phyloP scores from a whole-genome alignment of 2,888 invertebrate species.

The Drosophila melanosoma region DNA sequence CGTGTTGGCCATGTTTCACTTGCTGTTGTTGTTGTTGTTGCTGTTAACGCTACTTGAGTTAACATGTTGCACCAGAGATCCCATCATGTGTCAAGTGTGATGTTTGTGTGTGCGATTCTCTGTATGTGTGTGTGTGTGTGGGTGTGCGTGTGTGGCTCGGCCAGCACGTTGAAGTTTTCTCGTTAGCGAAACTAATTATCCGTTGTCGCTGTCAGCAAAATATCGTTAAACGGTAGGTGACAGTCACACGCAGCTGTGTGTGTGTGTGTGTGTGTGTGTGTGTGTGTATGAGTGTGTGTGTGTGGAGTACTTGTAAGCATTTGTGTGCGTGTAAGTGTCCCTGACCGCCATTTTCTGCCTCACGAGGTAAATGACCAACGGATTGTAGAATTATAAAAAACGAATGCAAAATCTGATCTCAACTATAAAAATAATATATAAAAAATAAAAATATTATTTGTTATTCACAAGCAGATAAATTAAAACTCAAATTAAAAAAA shows the following conservation, averaged over 20 bases:
- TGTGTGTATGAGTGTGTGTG: background rate
- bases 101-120: slow-evolving; percentile 17
- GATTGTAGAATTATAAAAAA: slow-evolving; percentile 14
- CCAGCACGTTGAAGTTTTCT: slow-evolving; percentile 80
- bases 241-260: slow-evolving; percentile 57
- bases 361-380: slow-evolving; percentile 34
- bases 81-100: slow-evolving; percentile 62
- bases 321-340: slow-evolving; percentile 5
- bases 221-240: slow-evolving; percentile 79
- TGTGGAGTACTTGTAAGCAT: slow-evolving; percentile 4
- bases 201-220: slow-evolving; percentile 81
- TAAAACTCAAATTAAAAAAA: no score
- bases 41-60: slow-evolving; percentile 68
- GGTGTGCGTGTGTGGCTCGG: slow-evolving; percentile 28
- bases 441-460: background rate
- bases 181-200: slow-evolving; percentile 83
- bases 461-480: no score
- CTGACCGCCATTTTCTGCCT: slow-evolving; percentile 44
- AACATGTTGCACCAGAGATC: slow-evolving; percentile 74
- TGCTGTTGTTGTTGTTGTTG: slow-evolving; percentile 43
- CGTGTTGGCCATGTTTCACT: slow-evolving; percentile 54
- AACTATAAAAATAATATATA: background rate
- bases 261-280: background rate
- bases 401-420: slow-evolving; percentile 5
- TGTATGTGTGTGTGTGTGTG: slow-evolving; percentile 6